Base-by-base conservation (phyloP, 2,113 vertebrate species). In the Jacana jacana region DNA sequence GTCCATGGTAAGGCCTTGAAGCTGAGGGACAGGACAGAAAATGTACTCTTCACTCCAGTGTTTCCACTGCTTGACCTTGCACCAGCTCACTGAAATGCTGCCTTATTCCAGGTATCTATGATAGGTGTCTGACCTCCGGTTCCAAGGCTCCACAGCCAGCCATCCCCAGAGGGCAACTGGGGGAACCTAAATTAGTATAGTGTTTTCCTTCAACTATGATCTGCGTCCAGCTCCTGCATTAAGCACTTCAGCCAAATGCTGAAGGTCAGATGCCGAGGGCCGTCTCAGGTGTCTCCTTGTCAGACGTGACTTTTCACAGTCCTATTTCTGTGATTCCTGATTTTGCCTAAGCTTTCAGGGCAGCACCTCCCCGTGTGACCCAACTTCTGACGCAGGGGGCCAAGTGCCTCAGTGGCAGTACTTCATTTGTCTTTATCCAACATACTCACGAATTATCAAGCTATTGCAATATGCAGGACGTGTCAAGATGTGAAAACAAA, bases 1-100 rank as follows among this genome's bases (percentile, higher is more conserved):
- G 46, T 22, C 20, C 0, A 0, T 5, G 16, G n/a, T 25, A 37
- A 46, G 64, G 37, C 24, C 42, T 31, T 37, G 60, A 37, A 58
- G 54, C 23, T 7, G 7, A 20, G 18, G 42, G 7, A 24, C 30
- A 16, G 40, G 35, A 31, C 0, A 33, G 44, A 35, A 81, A 81
- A 66, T 1, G 2, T 16, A 7, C 33, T 54, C 17, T 42, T 37
- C 7, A 3, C 39, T 72, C 30, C 54, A 19, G 20, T 12, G 13
- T 73, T 86, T 86, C 46, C 64, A 70, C 13, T 1, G 6, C 1
- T 9, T 22, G 19, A 46, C 33, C 57, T 37, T 2, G 18, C 58
- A 60, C 15, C 46, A 54, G 35, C 63, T 19, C 20, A 24, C 19
- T 0, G 0, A 40, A 49, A 13, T 48, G 13, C 17, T 57, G 40